Evolutionary conservation across 2,113 vertebrate genomes (phyloP).

Genomic region (Camelus bactrianus): DNA sequence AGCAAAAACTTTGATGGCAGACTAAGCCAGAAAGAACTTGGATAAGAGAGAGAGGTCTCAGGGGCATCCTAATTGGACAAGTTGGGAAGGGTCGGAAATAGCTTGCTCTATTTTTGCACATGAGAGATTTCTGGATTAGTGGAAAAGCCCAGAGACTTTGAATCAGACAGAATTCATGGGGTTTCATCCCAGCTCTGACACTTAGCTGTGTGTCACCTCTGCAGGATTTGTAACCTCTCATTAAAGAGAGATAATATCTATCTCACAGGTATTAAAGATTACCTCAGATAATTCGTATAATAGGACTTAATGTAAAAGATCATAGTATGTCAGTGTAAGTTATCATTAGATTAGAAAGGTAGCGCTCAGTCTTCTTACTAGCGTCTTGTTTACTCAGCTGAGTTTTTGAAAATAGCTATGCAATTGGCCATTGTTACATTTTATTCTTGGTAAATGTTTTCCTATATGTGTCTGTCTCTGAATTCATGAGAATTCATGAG

Average conservation of each 20-base stretch:
- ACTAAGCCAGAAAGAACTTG: conserved; percentile 7
- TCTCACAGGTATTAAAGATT: background rate
- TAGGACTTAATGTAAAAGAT: background rate
- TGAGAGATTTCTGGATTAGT: background rate
- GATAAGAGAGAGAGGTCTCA: background rate
- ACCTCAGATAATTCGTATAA: background rate
- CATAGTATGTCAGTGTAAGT: background rate
- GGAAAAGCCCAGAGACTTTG: background rate
- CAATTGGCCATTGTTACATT: background rate
- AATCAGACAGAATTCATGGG: background rate
- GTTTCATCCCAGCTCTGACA: background rate
- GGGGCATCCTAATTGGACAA: background rate
- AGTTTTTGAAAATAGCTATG: conserved; percentile 31
- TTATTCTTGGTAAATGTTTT: background rate
- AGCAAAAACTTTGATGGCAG: background rate
- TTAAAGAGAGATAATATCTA: background rate
- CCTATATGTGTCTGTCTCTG: background rate
- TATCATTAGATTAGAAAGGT: background rate
- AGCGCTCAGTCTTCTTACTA: background rate
- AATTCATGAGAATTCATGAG: background rate
- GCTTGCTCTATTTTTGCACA: background rate
- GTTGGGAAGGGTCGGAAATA: background rate
- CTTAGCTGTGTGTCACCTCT: background rate
- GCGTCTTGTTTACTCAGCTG: background rate
- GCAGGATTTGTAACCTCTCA: background rate